Percentiles rank a stretch among this genome's conserved stretches.
phyloP scores from a whole-genome alignment of 2,888 invertebrate genomes.

The Caenorhabditis sinica region DNA sequence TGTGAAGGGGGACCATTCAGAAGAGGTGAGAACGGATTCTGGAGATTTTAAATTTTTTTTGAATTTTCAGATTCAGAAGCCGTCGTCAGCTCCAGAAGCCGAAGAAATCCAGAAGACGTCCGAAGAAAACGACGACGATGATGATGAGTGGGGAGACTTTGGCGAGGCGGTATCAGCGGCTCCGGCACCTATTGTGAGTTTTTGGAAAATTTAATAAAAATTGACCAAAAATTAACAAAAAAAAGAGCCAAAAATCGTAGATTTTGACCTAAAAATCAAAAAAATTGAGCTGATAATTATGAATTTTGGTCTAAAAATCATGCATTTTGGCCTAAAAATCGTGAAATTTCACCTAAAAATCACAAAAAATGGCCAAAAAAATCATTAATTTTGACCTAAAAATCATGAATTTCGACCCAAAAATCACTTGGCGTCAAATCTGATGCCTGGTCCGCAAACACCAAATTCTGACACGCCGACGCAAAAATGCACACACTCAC shows the following conservation, averaged over 20 bases:
- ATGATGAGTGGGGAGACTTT: conserved; percentile 65
- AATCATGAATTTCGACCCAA: too few species aligned
- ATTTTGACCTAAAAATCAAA: neutral
- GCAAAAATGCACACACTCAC: too few species aligned
- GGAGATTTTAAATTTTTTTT: neutral
- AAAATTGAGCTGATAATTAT: too few species aligned
- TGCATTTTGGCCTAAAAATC: too few species aligned
- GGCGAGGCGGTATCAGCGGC: conserved; percentile 33
- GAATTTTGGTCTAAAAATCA: too few species aligned
- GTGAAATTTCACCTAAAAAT: too few species aligned
- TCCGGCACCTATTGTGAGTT: conserved; percentile 2
- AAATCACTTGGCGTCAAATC: too few species aligned
- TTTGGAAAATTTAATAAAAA: neutral
- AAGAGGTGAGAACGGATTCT: conserved; percentile 14
- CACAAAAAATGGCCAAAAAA: too few species aligned
- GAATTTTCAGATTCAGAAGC: neutral
- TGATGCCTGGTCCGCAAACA: too few species aligned
- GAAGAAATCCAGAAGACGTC: neutral
- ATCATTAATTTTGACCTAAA: too few species aligned
- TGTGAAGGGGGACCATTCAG: conserved; percentile 41
- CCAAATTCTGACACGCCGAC: too few species aligned
- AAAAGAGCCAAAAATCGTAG: neutral
- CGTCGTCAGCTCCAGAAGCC: neutral
- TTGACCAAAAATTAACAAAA: neutral
- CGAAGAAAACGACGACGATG: conserved; percentile 38